Base-by-base conservation (phyloP, 2,888 invertebrate genomes). In the Cheilosia pagana region DNA sequence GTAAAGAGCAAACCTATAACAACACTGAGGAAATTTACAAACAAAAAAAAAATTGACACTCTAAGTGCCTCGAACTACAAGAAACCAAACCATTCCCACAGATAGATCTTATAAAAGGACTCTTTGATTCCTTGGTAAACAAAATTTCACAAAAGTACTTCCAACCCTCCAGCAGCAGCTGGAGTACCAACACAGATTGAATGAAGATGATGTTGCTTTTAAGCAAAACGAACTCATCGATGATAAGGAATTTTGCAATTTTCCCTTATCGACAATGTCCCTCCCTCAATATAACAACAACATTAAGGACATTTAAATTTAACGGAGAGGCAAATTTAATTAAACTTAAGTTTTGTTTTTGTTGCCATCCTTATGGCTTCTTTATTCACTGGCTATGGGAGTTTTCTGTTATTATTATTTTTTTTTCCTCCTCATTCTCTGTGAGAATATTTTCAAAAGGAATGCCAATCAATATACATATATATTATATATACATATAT, bases 231-330 rank as follows among this genome's bases (percentile, higher is more conserved):
- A 83, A 74, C 74, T 75, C 74, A 75, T 83, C 79, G 83, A 75
- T 79, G 79, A 65, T 59, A 75, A 83, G 79, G 83, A 83, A 83
- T 83, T 83, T 83, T 83, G 74, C 79, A 79, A 75, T 83, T 75
- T 79, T 65, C 70, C 65, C 70, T 70, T 60, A 68, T 81, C 71
- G 59, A 62, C 35, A 35, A 52, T 52, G 65, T 67, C 19, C n/a
- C n/a, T 63, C 50, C 45, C 21, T 19, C 7, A 35, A 62, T 28
- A 62, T 28, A 62, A 19, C 43, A 19, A 31, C 55, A 53, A 62
- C 53, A 59, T 74, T 68, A 78, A 65, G 74, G 83, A 79, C 74
- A 79, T 79, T 75, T 39, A 31, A 70, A 79, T 75, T 83, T 79
- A 75, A 79, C 79, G 52, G 59, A 79, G 74, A 75, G 65, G 70